A percentile compares a stretch with the other conserved stretches of the same genome.
Conservation (phyloP, 2,113 vertebrate genomes). For the Capreolus pygargus region DNA sequence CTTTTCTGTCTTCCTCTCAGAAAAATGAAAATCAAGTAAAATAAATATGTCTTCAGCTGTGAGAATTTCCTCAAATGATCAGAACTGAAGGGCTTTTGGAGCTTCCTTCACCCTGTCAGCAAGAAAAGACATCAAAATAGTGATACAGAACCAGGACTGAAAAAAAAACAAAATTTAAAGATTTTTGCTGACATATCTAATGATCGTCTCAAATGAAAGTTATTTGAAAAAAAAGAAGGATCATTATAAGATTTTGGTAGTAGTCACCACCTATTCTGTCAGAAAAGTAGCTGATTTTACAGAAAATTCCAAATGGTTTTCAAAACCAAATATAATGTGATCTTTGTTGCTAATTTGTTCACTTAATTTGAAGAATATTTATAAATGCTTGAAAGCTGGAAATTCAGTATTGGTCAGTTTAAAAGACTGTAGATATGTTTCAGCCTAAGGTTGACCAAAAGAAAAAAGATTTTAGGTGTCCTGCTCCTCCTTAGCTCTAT, state of each 20-base stretch:
- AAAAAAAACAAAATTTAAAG: neutral
- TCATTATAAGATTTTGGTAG: neutral
- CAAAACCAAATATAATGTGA: neutral
- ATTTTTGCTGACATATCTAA: neutral
- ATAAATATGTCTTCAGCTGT: neutral
- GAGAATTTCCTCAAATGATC: neutral
- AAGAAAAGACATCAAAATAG: constrained; percentile 14
- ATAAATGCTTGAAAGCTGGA: neutral
- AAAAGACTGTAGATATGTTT: neutral
- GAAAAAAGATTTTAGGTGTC: neutral
- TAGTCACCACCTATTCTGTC: neutral
- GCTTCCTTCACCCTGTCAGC: neutral
- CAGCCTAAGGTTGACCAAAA: neutral
- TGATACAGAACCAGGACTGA: neutral
- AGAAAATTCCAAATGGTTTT: constrained; percentile 29
- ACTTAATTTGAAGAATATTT: constrained; percentile 21
- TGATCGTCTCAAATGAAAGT: neutral
- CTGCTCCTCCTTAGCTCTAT: neutral
- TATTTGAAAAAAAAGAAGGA: constrained; percentile 12
- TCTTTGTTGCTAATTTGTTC: constrained; percentile 11
- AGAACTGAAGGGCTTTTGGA: neutral
- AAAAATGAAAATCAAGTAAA: neutral
- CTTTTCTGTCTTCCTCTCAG: constrained; percentile 1
- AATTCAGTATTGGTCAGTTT: constrained; percentile 1
- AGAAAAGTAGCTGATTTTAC: constrained; percentile 19